Evolutionary conservation across 2,113 vertebrate genomes (phyloP), one percentile per base, ranked within the genome.

Genomic region (Xerus inauris): DNA sequence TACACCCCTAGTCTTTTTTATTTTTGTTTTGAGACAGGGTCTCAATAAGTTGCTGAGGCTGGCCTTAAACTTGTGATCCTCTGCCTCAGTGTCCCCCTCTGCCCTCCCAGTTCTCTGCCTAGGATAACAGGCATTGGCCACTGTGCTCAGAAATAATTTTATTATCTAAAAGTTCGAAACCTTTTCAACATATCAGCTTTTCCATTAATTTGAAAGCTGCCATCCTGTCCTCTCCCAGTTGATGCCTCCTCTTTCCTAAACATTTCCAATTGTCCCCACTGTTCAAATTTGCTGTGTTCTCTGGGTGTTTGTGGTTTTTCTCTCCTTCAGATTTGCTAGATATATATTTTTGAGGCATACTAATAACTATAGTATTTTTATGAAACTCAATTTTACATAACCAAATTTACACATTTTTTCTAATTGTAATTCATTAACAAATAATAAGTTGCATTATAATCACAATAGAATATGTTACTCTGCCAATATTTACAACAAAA

Each of bases 371-470:
- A 13, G 6, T 14, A 65, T 57, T 89, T 84, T 51, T 69, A 51
- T 45, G 8, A 49, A 85, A 45, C 11, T 67, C 9, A 67, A 65
- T 65, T 82, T 89, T 92, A 42, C 12, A n/a, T 67, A 81, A 42
- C 5, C 73, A 28, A 67, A 89, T 75, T 89, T 45, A 73, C 4
- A 10, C 38, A 19, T 69, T 82, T 92, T 95, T 73, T 35, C 24
- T 73, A 35, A 92, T 11, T 94, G 5, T 89, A 96, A 80, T 85
- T 80, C n/a, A 77, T 54, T 54, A 77, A 8, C 11, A 81, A 83
- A 7, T 59, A 19, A 19, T 57, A 71, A 94, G 47, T 57, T 49
- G 54, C 67, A 59, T 81, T 51, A 0, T 24, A 86, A 92, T 85
- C 57, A 79, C 38, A 59, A 90, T 38, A 0, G 28, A 81, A 92